Conservation (phyloP, 1,140 invertebrate genomes). For the Chelonus insularis region DNA sequence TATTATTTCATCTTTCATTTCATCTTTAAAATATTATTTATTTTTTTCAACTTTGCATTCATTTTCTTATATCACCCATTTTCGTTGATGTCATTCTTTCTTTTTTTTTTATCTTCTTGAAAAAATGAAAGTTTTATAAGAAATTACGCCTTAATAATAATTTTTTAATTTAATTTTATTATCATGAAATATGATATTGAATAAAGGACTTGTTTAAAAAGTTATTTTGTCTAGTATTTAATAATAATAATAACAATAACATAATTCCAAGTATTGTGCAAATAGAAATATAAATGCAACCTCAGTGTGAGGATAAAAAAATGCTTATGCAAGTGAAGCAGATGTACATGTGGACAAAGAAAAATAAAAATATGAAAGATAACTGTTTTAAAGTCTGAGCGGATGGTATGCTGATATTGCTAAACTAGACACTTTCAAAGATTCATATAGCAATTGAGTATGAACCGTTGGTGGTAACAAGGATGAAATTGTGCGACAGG, state of each 20-base stretch:
- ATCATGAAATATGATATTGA: no score
- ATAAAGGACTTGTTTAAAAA: no score
- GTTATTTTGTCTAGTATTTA: not conserved
- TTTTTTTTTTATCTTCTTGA: not conserved
- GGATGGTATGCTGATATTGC: no score
- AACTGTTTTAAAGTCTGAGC: no score
- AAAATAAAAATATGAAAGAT: no score
- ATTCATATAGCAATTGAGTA: no score
- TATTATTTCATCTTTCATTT: no score
- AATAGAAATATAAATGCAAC: not conserved
- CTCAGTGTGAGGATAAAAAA: not conserved
- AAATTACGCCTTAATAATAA: no score
- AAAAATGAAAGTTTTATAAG: no score
- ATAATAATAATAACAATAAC: no score
- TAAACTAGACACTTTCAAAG: no score
- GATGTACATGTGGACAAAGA: not conserved
- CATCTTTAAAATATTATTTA: not conserved
- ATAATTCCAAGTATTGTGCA: not conserved
- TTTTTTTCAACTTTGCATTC: not conserved
- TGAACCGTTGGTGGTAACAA: not conserved
- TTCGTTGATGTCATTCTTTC: not conserved
- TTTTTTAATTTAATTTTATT: no score
- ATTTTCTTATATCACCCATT: not conserved
- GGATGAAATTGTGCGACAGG: not conserved
- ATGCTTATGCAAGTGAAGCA: constrained; percentile 8